Evolutionary conservation across 1,140 invertebrate species (phyloP).

Genomic region (Hypothenemus hampei): DNA sequence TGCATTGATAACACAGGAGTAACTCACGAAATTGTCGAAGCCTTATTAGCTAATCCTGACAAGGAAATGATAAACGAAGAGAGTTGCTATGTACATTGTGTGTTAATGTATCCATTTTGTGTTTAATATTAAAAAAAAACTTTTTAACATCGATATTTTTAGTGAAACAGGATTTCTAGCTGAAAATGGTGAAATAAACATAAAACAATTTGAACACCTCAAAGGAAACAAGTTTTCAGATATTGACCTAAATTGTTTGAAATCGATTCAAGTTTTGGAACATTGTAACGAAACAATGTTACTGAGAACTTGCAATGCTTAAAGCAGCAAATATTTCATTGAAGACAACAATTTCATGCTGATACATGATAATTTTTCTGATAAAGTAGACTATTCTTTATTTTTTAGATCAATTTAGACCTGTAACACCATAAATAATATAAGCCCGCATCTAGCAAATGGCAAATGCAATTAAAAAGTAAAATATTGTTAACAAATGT

Average conservation of each 20-base stretch:
- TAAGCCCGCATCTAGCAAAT: too few species aligned
- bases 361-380: too few species aligned
- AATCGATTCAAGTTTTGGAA: background rate
- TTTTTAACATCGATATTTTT: background rate
- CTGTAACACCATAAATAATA: too few species aligned
- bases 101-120: slow-evolving; percentile 10
- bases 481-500: too few species aligned
- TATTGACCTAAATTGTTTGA: background rate
- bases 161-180: background rate
- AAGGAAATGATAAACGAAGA: background rate
- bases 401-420: too few species aligned
- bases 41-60: background rate
- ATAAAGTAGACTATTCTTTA: too few species aligned
- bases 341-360: too few species aligned
- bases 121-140: background rate
- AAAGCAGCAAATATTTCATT: too few species aligned
- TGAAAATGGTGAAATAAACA: background rate
- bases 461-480: too few species aligned
- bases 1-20: slow-evolving; percentile 6
- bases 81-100: slow-evolving; percentile 8
- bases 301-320: too few species aligned
- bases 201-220: background rate
- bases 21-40: slow-evolving; percentile 1
- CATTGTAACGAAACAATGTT: background rate
- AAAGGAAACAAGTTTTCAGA: background rate